Evolutionary conservation across 2,888 invertebrate genomes (phyloP).

Genomic region (Lasioglossum pauxillum): DNA sequence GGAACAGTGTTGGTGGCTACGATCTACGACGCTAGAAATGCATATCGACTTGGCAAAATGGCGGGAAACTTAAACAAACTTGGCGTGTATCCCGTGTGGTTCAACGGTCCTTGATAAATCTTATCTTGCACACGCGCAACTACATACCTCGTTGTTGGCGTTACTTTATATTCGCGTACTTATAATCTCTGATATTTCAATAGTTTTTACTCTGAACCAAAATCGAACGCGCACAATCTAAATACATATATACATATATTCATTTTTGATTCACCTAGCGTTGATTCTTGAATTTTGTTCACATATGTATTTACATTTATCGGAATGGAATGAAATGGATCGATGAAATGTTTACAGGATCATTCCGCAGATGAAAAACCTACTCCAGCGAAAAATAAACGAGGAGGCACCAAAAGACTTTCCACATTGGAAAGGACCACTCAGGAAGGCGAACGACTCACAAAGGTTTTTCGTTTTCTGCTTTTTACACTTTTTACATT

Average conservation of each 20-base stretch:
- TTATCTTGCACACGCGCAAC: conserved; percentile 71
- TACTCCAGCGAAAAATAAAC: conserved; percentile 84
- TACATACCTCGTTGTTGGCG: conserved; percentile 47
- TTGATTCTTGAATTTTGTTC: not conserved
- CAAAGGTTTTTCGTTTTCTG: conserved; percentile 82
- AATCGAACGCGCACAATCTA: not conserved
- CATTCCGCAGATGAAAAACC: conserved; percentile 80
- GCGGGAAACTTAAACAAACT: conserved; percentile 72
- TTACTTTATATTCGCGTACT: conserved; percentile 29
- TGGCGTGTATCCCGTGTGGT: conserved; percentile 45
- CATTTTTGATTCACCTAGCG: not conserved
- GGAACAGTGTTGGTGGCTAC: conserved; percentile 26
- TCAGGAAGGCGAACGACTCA: conserved; percentile 86
- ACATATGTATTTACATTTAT: not conserved
- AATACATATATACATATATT: not conserved
- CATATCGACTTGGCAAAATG: conserved; percentile 64
- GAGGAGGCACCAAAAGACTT: conserved; percentile 85
- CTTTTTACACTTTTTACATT: not conserved
- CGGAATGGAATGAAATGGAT: not conserved
- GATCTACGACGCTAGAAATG: conserved; percentile 51
- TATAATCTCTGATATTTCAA: not conserved
- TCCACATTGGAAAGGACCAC: conserved; percentile 85
- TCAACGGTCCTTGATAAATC: conserved; percentile 75
- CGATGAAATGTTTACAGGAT: conserved; percentile 74
- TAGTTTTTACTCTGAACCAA: not conserved